phyloP scores from a whole-genome alignment of 2,113 vertebrate species.

The Hippocampus mohnikei region DNA sequence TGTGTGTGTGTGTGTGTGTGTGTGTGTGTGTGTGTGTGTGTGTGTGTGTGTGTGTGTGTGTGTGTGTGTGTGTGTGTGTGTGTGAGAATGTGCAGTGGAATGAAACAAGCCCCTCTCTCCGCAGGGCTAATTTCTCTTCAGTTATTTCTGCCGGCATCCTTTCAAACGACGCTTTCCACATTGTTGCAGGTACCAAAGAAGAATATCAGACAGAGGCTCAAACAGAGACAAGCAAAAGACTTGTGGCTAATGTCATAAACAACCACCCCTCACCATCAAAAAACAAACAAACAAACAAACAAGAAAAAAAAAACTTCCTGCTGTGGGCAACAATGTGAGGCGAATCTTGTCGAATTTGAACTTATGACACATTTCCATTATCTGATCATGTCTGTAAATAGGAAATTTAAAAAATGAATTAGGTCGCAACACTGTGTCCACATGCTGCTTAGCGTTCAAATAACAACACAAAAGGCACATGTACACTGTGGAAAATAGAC shows the following conservation, averaged over 20 bases:
- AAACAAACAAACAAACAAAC: not conserved
- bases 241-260: slow-evolving; percentile 27
- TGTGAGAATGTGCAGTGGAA: slow-evolving; percentile 10
- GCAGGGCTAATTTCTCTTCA: slow-evolving; percentile 21
- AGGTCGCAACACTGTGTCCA: not conserved
- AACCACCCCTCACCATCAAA: no score
- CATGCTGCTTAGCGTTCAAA: not conserved
- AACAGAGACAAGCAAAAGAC: slow-evolving; percentile 32
- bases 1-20: not conserved
- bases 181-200: slow-evolving; percentile 7
- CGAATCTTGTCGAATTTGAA: slow-evolving; percentile 7
- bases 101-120: slow-evolving; percentile 25
- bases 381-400: slow-evolving; percentile 2
- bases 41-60: not conserved
- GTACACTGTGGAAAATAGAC: not conserved
- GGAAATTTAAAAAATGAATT: not conserved
- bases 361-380: not conserved
- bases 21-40: not conserved
- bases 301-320: not conserved
- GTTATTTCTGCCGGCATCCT: slow-evolving; percentile 16
- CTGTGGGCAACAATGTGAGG: not conserved
- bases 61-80: not conserved
- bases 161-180: slow-evolving; percentile 16
- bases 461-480: not conserved
- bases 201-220: slow-evolving; percentile 17